A percentile compares a stretch with the other conserved stretches of the same genome.
Conservation (phyloP, 2,888 invertebrate genomes). For the Neoaliturus tenellus region DNA sequence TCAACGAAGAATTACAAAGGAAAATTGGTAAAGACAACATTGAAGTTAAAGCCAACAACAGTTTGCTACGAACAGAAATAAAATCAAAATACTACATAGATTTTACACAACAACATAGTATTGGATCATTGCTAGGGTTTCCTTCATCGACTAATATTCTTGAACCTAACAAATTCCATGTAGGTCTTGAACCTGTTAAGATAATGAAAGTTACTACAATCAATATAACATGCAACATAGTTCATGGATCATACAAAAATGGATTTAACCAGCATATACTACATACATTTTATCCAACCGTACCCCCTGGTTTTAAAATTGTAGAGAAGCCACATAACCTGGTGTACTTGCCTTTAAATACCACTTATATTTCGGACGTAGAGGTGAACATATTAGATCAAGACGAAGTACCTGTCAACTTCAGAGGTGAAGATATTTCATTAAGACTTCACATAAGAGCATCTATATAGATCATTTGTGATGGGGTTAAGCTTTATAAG, state of each 20-base stretch:
- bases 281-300: conserved; percentile 15
- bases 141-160: neutral
- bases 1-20: neutral
- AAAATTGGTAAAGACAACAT: conserved; percentile 28
- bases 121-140: conserved; percentile 5
- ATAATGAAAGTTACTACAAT: conserved; percentile 31
- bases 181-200: neutral
- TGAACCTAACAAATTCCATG: neutral
- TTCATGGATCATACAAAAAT: conserved; percentile 25
- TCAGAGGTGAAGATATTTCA: conserved; percentile 17
- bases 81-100: conserved; percentile 7
- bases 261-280: conserved; percentile 28
- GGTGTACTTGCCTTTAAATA: conserved; percentile 28
- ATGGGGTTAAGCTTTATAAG: neutral
- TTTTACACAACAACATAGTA: neutral
- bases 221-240: conserved; percentile 38
- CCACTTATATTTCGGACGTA: conserved; percentile 18
- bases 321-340: conserved; percentile 32
- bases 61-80: neutral
- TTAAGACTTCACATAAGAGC: conserved; percentile 15
- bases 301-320: conserved; percentile 32
- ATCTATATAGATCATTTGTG: neutral
- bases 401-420: conserved; percentile 16
- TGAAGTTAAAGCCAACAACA: conserved; percentile 31
- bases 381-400: conserved; percentile 29